phyloP scores from a whole-genome alignment of 2,888 invertebrate genomes.

The Phragmatobia fuliginosa region DNA sequence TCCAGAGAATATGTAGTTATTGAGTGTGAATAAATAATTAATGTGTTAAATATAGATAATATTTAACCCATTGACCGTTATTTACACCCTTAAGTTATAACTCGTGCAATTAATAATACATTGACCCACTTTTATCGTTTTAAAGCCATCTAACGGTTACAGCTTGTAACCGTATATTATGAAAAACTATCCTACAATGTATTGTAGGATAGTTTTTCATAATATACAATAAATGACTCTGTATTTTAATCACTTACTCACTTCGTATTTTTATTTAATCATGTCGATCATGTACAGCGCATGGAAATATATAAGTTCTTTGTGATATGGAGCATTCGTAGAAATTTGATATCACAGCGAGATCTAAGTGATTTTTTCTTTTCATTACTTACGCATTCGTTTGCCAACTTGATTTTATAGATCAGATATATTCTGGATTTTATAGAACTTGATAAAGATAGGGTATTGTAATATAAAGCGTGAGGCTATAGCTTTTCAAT shows the following conservation, averaged over 20 bases:
- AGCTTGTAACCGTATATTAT: no score
- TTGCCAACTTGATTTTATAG: no score
- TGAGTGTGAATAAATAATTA: not conserved
- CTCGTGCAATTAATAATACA: slow-evolving; percentile 34
- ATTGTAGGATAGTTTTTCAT: slow-evolving; percentile 35
- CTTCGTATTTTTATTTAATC: no score
- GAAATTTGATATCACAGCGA: not conserved
- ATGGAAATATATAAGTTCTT: slow-evolving; percentile 3
- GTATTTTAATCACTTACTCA: no score
- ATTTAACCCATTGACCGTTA: slow-evolving; percentile 4
- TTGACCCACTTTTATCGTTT: slow-evolving; percentile 29
- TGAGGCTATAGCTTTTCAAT: not conserved
- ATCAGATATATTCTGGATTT: no score
- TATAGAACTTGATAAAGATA: not conserved
- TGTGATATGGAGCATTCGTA: not conserved
- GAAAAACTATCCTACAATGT: no score
- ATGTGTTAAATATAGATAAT: not conserved
- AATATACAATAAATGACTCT: slow-evolving; percentile 33
- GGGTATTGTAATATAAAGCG: not conserved
- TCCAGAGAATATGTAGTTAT: no score
- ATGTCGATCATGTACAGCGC: slow-evolving; percentile 18
- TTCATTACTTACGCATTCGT: slow-evolving; percentile 6
- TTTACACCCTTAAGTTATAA: slow-evolving; percentile 27
- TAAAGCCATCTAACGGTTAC: slow-evolving; percentile 12
- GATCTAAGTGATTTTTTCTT: slow-evolving; percentile 1